Conservation (phyloP, 2,888 invertebrate genomes). For the Creontiades dilutus region DNA sequence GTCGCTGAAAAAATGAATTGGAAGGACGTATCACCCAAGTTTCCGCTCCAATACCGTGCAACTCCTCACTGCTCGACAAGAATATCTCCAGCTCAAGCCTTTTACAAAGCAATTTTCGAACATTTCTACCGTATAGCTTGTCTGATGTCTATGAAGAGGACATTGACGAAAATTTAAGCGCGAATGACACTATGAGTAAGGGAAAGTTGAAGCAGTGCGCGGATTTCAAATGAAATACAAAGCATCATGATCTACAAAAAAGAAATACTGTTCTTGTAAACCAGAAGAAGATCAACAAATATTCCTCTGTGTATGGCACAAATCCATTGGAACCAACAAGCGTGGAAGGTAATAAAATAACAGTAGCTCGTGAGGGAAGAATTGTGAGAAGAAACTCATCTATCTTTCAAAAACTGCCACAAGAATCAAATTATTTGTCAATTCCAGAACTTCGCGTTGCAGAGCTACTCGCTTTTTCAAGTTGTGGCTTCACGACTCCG, state of each 20-base stretch:
- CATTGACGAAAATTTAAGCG: neutral
- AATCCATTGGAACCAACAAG: no score
- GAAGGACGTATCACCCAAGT: neutral
- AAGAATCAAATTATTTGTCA: no score
- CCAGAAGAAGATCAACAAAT: neutral
- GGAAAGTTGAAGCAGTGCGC: neutral
- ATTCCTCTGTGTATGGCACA: no score
- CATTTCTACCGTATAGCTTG: neutral
- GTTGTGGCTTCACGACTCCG: no score
- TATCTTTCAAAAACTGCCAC: no score
- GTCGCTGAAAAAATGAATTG: no score
- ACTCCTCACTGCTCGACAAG: neutral
- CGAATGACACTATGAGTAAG: neutral
- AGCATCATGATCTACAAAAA: neutral
- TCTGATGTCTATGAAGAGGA: neutral
- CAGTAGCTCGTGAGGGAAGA: no score
- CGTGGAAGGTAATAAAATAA: no score
- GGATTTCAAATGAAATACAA: neutral
- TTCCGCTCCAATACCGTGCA: neutral
- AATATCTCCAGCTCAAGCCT: neutral
- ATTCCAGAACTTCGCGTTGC: no score
- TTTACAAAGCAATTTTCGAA: neutral
- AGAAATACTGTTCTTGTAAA: neutral
- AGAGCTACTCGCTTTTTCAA: no score
- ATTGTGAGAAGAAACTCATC: no score